phyloP scores from a whole-genome alignment of 2,113 vertebrate species.

The Scytalopus superciliaris region DNA sequence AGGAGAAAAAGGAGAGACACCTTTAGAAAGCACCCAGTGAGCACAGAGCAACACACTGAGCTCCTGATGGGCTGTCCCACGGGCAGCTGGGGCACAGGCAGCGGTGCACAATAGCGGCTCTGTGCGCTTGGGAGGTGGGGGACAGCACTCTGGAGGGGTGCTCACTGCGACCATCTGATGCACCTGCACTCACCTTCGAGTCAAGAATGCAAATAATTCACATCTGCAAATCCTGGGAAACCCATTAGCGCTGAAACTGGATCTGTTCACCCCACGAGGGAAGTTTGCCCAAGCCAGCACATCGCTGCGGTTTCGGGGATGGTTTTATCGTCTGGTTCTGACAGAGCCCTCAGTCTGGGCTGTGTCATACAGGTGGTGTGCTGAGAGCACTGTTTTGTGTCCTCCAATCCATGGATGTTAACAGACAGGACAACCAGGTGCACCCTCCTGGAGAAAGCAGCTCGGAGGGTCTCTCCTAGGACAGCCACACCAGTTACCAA shows the following conservation, averaged over 20 bases:
- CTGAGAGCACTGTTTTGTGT: neutral
- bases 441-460: neutral
- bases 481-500: neutral
- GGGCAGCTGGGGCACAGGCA: neutral
- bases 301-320: rapidly evolving
- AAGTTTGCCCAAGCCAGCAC: neutral
- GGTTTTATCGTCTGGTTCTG: neutral
- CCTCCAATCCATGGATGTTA: neutral
- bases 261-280: neutral
- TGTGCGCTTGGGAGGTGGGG: conserved; percentile 32
- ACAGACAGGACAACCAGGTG: neutral
- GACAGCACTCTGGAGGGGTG: neutral
- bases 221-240: conserved; percentile 58
- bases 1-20: neutral
- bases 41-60: neutral
- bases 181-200: conserved; percentile 73
- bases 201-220: conserved; percentile 74
- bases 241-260: neutral
- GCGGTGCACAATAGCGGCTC: conserved; percentile 65
- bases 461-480: neutral
- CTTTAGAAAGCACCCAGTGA: neutral
- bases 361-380: neutral
- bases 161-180: neutral
- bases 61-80: neutral
- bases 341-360: neutral